phyloP scores from a whole-genome alignment of 2,888 invertebrate genomes.

The Ischnura elegans region DNA sequence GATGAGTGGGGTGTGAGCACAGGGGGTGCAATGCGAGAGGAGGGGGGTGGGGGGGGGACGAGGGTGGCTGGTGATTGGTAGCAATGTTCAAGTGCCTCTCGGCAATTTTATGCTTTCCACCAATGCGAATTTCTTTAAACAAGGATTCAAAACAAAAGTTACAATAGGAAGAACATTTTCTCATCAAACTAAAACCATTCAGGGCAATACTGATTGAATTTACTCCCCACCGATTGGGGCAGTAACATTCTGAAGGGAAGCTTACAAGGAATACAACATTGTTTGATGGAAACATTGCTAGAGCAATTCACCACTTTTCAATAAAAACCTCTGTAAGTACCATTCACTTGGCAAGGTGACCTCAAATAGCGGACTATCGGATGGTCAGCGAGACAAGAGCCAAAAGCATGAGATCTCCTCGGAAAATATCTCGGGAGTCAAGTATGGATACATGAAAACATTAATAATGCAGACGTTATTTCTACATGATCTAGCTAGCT shows the following conservation, averaged over 20 bases:
- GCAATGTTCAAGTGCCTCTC: constrained; percentile 35
- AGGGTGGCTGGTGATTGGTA: constrained; percentile 41
- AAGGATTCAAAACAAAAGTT: constrained; percentile 51
- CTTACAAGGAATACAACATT: constrained; percentile 33
- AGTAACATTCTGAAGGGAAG: constrained; percentile 6
- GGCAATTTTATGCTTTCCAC: background rate
- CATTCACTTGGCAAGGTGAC: constrained; percentile 45
- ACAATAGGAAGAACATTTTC: background rate
- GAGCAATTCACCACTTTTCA: constrained; percentile 47
- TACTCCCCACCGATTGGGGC: background rate
- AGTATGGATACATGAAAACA: constrained; percentile 60
- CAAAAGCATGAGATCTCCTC: constrained; percentile 46
- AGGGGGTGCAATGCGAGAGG: background rate
- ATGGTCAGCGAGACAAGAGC: constrained; percentile 56
- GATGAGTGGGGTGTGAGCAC: background rate
- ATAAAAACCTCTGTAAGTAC: constrained; percentile 47
- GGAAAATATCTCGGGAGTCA: constrained; percentile 40
- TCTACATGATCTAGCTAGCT: constrained; percentile 64
- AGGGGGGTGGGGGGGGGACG: background rate
- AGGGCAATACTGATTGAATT: constrained; percentile 47
- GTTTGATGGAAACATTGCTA: constrained; percentile 52
- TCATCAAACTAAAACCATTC: background rate
- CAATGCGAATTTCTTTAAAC: background rate
- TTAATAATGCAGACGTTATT: constrained; percentile 56
- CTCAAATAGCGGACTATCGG: constrained; percentile 16